Evolutionary conservation across 1,140 invertebrate species (phyloP), one percentile per base, ranked within the genome.

Genomic region (Panagrolaimus sp.): DNA sequence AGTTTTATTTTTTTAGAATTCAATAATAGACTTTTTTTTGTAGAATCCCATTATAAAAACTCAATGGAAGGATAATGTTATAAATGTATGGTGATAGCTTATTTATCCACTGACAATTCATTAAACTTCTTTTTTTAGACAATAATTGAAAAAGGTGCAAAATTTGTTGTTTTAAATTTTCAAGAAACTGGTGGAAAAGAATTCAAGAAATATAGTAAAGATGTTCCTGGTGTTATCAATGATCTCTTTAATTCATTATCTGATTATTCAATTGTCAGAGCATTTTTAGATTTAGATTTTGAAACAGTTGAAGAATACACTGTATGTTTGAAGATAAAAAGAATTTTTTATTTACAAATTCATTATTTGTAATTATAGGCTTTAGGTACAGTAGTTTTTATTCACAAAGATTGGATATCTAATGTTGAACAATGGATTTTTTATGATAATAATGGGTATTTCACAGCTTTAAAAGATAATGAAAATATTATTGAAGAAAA

Each of bases 111-210:
- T 16, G 16, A 23, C 38, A 14, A 9, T 42, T 9, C 31, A 16
- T 31, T 27, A 63, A 23, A n/a, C n/a, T n/a, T 23, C 9, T 63
- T 13, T n/a, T 63, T 63, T 42, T 45, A 71, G 70, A 48, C 51
- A 27, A 63, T 71, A 20, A 31, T 9, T 5, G 23, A 20, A 20
- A 14, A 51, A 25, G 7, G n/a, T 5, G 31, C 70, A 16, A 44
- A 43, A 23, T 72, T 71, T 65, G 69, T 71, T n/a, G 62, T 27
- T 31, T 16, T 71, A 23, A 72, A 71, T 53, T 43, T 71, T 31
- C 70, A 66, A 65, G 73, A 74, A 63, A 76, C 57, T 53, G 73
- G 73, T 61, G 73, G 73, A 14, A 74, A 74, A 51, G 45, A 76
- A n/a, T 74, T 74, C 16, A 38, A 71, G 66, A 25, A 57, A 13